phyloP scores from a whole-genome alignment of 2,113 vertebrate species.

The Leucosticte australis region DNA sequence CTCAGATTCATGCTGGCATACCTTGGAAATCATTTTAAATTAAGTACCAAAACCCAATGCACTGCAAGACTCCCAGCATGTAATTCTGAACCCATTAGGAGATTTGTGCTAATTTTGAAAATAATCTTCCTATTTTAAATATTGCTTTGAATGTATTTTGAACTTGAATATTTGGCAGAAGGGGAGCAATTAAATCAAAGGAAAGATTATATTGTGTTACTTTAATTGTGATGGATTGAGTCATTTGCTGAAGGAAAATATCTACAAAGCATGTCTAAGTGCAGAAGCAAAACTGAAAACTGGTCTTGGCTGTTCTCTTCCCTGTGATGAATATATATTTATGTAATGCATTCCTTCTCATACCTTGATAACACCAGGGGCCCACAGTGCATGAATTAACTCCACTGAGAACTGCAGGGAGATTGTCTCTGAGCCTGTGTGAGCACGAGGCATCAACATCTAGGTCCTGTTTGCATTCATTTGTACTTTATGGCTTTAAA shows the following conservation, averaged over 20 bases:
- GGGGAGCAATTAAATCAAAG: conserved; percentile 28
- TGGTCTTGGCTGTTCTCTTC: neutral
- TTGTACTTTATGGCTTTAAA: neutral
- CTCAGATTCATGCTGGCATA: neutral
- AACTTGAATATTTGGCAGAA: conserved; percentile 5
- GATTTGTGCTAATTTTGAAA: conserved; percentile 15
- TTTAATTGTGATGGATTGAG: conserved; percentile 36
- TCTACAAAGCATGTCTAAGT: neutral
- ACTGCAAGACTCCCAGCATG: conserved; percentile 8
- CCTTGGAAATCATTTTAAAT: conserved; percentile 19
- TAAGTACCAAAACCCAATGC: neutral
- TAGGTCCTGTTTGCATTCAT: neutral
- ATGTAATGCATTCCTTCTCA: conserved; percentile 5
- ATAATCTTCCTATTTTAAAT: conserved; percentile 24
- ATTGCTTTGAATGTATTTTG: conserved; percentile 5
- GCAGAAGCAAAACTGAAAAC: neutral
- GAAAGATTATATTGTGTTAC: conserved; percentile 9
- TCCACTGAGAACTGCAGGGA: neutral
- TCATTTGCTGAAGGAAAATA: conserved; percentile 12
- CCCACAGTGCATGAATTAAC: neutral
- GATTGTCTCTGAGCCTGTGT: neutral
- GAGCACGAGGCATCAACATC: neutral
- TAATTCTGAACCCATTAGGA: conserved; percentile 23
- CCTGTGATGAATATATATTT: neutral
- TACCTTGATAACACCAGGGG: neutral